phyloP scores from a whole-genome alignment of 2,113 vertebrate genomes.

The Castor canadensis region DNA sequence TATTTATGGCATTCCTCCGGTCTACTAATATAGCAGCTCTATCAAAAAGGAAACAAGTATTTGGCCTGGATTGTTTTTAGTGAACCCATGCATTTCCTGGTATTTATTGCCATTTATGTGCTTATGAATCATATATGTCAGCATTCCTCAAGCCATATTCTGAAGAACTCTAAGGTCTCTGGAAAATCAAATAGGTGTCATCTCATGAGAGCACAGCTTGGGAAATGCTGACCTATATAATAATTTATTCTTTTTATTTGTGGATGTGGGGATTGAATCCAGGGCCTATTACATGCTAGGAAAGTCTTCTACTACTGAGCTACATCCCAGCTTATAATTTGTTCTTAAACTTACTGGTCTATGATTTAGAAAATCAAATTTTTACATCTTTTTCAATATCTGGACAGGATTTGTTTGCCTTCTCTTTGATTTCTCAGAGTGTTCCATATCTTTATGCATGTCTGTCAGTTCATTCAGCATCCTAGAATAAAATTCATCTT shows the following conservation, averaged over 20 bases:
- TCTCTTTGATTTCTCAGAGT: not conserved
- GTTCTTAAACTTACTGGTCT: not conserved
- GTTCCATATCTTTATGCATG: not conserved
- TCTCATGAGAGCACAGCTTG: not conserved
- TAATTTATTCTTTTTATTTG: not conserved
- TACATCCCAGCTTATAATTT: not conserved
- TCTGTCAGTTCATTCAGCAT: not conserved
- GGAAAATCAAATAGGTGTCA: not conserved
- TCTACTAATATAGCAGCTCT: not conserved
- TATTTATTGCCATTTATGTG: constrained; percentile 5
- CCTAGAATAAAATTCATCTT: not conserved
- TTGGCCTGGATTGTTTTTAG: not conserved
- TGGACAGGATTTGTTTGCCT: not conserved
- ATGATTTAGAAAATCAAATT: not conserved
- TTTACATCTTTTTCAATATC: not conserved
- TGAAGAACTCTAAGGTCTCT: not conserved
- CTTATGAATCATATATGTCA: not conserved
- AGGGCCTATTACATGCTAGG: too few species aligned
- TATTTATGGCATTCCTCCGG: not conserved
- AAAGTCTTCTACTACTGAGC: too few species aligned
- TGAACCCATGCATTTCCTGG: not conserved
- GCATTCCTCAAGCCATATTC: not conserved
- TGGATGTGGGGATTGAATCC: too few species aligned
- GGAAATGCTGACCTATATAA: not conserved
- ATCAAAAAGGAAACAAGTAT: not conserved